Evolutionary conservation across 2,888 invertebrate species (phyloP).

Genomic region (Chalcis sispes): DNA sequence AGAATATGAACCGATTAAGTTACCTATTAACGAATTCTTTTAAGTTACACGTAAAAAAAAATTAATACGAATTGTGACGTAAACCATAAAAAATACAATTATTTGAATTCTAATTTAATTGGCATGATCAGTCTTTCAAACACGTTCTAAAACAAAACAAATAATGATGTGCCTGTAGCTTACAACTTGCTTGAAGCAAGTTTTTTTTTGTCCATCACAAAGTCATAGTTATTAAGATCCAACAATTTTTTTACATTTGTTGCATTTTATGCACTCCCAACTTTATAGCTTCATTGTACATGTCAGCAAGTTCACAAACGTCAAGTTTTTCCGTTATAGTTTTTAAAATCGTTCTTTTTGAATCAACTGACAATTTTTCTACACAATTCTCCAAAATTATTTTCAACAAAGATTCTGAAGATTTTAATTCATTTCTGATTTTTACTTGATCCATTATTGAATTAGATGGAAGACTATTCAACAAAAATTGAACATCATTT

Average conservation of each 20-base stretch:
- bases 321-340: constrained; percentile 29
- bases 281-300: constrained; percentile 48
- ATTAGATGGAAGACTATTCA: constrained; percentile 22
- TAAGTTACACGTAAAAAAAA: constrained; percentile 16
- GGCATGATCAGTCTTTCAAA: constrained; percentile 52
- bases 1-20: constrained; percentile 37
- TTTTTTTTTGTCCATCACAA: constrained; percentile 1
- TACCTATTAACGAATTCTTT: constrained; percentile 22
- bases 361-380: constrained; percentile 8
- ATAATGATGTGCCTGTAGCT: constrained; percentile 25
- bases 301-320: constrained; percentile 33
- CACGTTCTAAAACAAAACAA: constrained; percentile 21
- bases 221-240: constrained; percentile 4
- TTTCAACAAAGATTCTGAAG: constrained; percentile 41
- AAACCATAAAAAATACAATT: constrained; percentile 48
- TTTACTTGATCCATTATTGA: constrained; percentile 30
- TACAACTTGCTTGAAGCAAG: constrained; percentile 46
- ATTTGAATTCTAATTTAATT: constrained; percentile 18
- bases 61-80: constrained; percentile 33
- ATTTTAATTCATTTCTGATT: constrained; percentile 25
- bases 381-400: constrained; percentile 20
- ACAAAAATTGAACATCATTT: constrained; percentile 33
- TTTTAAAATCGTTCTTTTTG: constrained; percentile 24
- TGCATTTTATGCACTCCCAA: constrained; percentile 26
- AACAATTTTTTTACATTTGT: constrained; percentile 26